A percentile compares a stretch with the other conserved stretches of the same genome.
These are phyloP conservation scores for Mimumesa dahlbomi DNA, from an alignment of 2,888 invertebrate species.

Conservation along the genomic window DNA sequence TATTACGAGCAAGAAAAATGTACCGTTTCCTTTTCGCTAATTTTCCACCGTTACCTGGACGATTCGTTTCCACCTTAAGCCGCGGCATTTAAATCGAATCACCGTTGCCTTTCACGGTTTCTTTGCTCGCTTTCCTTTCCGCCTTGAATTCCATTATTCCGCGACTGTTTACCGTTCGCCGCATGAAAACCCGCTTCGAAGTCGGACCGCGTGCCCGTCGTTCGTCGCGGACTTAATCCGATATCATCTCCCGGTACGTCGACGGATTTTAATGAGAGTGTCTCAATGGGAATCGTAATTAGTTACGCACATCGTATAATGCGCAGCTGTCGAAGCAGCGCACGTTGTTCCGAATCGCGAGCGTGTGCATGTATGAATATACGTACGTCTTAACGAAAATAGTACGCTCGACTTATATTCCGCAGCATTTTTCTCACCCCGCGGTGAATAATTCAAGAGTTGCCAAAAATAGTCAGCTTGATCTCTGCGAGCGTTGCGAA, in stretches of 20 bases:
- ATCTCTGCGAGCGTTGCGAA: too few relatives aligned
- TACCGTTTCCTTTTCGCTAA: constrained; percentile 7
- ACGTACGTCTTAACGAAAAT: background rate
- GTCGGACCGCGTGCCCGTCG: background rate
- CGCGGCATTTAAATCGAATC: too few relatives aligned
- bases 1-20: too few relatives aligned
- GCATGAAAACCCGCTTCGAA: background rate
- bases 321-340: too few relatives aligned
- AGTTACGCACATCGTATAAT: constrained; percentile 15
- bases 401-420: background rate
- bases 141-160: constrained; percentile 1
- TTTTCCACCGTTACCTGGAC: background rate
- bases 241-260: constrained; percentile 16
- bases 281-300: constrained; percentile 29
- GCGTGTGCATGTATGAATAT: too few relatives aligned
- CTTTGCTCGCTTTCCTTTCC: constrained; percentile 9
- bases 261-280: constrained; percentile 9
- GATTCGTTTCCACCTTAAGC: too few relatives aligned
- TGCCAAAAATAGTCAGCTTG: constrained; percentile 32
- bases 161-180: background rate
- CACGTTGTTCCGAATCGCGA: too few relatives aligned
- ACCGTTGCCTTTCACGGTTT: background rate
- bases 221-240: constrained; percentile 3
- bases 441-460: constrained; percentile 28
- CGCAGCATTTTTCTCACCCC: background rate